These are phyloP conservation scores for Cheirogaleus major DNA, from an alignment of 2,797 vertebrate species.

Conservation along the genomic window DNA sequence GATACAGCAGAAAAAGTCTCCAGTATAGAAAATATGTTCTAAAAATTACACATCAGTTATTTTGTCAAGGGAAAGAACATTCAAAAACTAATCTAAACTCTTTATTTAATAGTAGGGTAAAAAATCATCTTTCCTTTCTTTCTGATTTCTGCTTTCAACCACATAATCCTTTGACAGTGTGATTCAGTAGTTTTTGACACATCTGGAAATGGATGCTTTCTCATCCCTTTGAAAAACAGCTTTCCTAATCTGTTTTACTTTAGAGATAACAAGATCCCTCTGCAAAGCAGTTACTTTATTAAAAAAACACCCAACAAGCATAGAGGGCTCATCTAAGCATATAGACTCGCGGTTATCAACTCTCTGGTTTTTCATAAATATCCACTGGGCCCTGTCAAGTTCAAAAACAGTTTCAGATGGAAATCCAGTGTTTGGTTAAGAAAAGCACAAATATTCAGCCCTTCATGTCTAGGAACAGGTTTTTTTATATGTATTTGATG, in stretches of 20 bases:
- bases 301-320: slow-evolving; percentile 80
- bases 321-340: slow-evolving; percentile 75
- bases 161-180: slow-evolving; percentile 75
- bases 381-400: slow-evolving; percentile 77
- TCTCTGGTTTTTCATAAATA: slow-evolving; percentile 80
- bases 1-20: slow-evolving; percentile 40
- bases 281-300: slow-evolving; percentile 78
- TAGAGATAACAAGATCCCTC: slow-evolving; percentile 81
- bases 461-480: slow-evolving; percentile 54
- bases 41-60: slow-evolving; percentile 47
- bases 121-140: slow-evolving; percentile 49
- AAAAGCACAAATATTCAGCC: slow-evolving; percentile 63
- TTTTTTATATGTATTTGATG: slow-evolving; percentile 30
- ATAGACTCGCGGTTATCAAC: slow-evolving; percentile 65
- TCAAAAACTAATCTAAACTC: slow-evolving; percentile 58
- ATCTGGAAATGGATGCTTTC: slow-evolving; percentile 78
- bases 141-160: slow-evolving; percentile 62
- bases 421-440: slow-evolving; percentile 65
- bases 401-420: slow-evolving; percentile 78
- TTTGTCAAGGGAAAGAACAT: slow-evolving; percentile 61
- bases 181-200: slow-evolving; percentile 80
- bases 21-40: slow-evolving; percentile 56
- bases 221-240: slow-evolving; percentile 80
- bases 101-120: slow-evolving; percentile 53
- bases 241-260: slow-evolving; percentile 81